These are phyloP conservation scores for Pygmarrhopalites habei DNA, from an alignment of 1,140 invertebrate genomes.

Conservation along the genomic window DNA sequence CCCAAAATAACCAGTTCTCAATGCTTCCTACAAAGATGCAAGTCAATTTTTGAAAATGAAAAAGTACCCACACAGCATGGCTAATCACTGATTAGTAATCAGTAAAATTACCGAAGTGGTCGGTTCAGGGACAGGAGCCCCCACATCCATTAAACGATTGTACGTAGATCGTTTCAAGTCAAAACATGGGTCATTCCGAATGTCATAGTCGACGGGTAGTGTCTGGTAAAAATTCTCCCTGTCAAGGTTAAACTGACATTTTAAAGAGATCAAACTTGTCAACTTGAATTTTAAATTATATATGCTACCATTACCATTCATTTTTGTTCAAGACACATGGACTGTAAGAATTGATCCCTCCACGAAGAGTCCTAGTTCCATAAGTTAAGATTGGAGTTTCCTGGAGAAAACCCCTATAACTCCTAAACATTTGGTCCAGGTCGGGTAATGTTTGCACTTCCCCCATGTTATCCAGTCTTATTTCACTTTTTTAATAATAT, in stretches of 20 bases:
- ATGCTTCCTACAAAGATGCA: conserved; percentile 21
- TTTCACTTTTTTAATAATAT: too few relatives aligned
- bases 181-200: conserved; percentile 30
- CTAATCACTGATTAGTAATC: background rate
- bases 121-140: conserved; percentile 26
- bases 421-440: background rate
- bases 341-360: conserved; percentile 23
- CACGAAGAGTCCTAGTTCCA: conserved; percentile 19
- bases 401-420: background rate
- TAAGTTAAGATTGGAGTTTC: background rate
- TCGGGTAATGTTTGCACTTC: too few relatives aligned
- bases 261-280: background rate
- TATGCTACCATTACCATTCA: conserved; percentile 1
- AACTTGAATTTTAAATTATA: background rate
- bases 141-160: conserved; percentile 24
- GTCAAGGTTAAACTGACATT: background rate
- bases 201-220: conserved; percentile 35
- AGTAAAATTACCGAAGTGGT: conserved; percentile 23
- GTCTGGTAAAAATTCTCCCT: conserved; percentile 34
- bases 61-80: background rate
- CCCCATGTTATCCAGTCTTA: too few relatives aligned
- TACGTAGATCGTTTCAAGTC: conserved; percentile 27
- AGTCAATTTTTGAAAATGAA: background rate
- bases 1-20: conserved; percentile 34
- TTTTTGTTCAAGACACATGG: conserved; percentile 31